Conservation (phyloP, 2,888 invertebrate genomes). For the Napeogenes sylphis region DNA sequence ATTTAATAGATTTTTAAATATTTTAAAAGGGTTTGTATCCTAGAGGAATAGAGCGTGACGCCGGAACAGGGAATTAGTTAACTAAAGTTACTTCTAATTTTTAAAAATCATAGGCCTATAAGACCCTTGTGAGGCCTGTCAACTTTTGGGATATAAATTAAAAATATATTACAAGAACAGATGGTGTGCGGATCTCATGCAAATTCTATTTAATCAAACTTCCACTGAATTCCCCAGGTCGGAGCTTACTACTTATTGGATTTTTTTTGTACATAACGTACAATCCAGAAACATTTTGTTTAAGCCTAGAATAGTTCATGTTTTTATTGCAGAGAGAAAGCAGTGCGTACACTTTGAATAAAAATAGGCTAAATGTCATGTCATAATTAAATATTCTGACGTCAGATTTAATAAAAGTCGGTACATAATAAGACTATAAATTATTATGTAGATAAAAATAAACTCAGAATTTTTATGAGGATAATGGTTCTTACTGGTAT, state of each 20-base stretch:
- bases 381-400: conserved; percentile 9
- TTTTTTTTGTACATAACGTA: conserved; percentile 40
- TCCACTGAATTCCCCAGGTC: conserved; percentile 36
- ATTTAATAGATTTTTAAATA: conserved; percentile 2
- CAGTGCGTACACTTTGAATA: conserved; percentile 19
- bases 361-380: conserved; percentile 19
- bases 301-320: conserved; percentile 18
- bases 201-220: conserved; percentile 71
- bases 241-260: conserved; percentile 47
- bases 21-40: neutral
- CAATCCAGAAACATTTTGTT: conserved; percentile 17
- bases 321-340: conserved; percentile 14
- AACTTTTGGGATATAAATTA: conserved; percentile 71
- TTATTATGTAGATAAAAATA: neutral
- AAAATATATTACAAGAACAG: conserved; percentile 69
- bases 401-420: conserved; percentile 10
- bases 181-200: conserved; percentile 59
- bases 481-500: too few species aligned
- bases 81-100: conserved; percentile 45
- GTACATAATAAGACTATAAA: conserved; percentile 9
- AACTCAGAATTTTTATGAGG: neutral
- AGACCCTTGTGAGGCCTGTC: conserved; percentile 45
- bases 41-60: conserved; percentile 15
- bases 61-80: conserved; percentile 42
- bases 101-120: conserved; percentile 47